Conservation (phyloP, 2,888 invertebrate genomes). For the Ramazzottius varieornatus region DNA sequence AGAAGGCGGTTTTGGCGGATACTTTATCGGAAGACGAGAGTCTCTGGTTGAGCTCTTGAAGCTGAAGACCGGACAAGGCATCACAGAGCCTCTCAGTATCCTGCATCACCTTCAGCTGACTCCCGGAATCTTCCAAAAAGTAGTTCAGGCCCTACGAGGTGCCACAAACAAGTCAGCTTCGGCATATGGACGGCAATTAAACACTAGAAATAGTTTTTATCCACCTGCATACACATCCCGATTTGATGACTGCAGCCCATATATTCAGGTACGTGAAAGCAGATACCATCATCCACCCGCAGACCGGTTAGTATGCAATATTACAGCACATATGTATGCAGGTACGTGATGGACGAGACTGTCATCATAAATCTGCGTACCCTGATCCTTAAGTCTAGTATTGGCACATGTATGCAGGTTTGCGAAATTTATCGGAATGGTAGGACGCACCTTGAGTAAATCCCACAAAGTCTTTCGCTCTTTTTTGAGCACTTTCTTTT, state of each 20-base stretch:
- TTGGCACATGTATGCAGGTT: too few species aligned
- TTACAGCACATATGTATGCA: too few species aligned
- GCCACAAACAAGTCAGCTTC: conserved; percentile 6
- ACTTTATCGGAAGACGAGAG: background rate
- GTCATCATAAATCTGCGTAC: too few species aligned
- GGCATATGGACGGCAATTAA: too few species aligned
- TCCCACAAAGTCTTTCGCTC: conserved; percentile 38
- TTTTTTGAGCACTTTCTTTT: conserved; percentile 58
- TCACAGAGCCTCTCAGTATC: conserved; percentile 77
- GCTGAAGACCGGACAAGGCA: conserved; percentile 13
- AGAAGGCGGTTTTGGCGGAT: background rate
- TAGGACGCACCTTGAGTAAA: conserved; percentile 15
- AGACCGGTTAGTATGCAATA: too few species aligned
- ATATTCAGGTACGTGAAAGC: too few species aligned
- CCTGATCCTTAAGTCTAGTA: too few species aligned
- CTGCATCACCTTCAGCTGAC: conserved; percentile 53
- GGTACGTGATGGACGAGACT: too few species aligned
- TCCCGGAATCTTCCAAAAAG: conserved; percentile 41
- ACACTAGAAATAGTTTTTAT: background rate
- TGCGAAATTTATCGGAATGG: too few species aligned
- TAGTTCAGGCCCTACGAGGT: conserved; percentile 42
- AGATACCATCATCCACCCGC: too few species aligned
- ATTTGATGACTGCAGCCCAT: too few species aligned
- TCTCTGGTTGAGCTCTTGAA: conserved; percentile 7
- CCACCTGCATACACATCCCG: background rate